Evolutionary conservation across 2,113 vertebrate genomes (phyloP).

Genomic region (Stictonetta naevosa): DNA sequence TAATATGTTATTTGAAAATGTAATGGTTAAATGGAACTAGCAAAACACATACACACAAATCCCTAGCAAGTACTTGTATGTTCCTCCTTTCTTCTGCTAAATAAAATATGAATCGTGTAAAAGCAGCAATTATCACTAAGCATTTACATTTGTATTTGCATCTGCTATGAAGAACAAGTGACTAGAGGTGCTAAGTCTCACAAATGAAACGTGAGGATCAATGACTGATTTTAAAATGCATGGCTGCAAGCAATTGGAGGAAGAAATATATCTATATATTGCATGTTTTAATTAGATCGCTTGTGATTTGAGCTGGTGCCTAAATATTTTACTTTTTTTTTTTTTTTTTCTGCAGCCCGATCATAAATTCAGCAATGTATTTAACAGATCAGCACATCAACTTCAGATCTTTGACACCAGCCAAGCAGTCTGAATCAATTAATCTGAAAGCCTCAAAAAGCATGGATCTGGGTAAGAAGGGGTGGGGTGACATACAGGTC

Average conservation of each 20-base stretch:
- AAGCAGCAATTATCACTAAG: neutral
- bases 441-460: conserved; percentile 95
- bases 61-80: neutral
- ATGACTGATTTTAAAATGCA: conserved; percentile 26
- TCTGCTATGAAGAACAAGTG: conserved; percentile 4
- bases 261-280: neutral
- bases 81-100: neutral
- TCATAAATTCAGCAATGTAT: conserved; percentile 69
- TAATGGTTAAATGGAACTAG: neutral
- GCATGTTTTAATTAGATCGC: conserved; percentile 16
- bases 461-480: conserved; percentile 94
- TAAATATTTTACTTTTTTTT: conserved; percentile 27
- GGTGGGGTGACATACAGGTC: conserved; percentile 30
- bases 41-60: neutral
- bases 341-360: conserved; percentile 51
- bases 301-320: conserved; percentile 37
- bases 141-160: conserved; percentile 23
- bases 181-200: neutral
- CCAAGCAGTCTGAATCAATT: conserved; percentile 83
- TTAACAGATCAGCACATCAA: conserved; percentile 77
- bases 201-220: conserved; percentile 32
- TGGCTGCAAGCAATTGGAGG: neutral
- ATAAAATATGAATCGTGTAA: neutral
- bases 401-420: conserved; percentile 73
- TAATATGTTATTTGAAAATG: neutral